Evolutionary conservation across 2,113 vertebrate species (phyloP), one percentile per base, ranked within the genome.

Genomic region (Clarias macrocephalus): DNA sequence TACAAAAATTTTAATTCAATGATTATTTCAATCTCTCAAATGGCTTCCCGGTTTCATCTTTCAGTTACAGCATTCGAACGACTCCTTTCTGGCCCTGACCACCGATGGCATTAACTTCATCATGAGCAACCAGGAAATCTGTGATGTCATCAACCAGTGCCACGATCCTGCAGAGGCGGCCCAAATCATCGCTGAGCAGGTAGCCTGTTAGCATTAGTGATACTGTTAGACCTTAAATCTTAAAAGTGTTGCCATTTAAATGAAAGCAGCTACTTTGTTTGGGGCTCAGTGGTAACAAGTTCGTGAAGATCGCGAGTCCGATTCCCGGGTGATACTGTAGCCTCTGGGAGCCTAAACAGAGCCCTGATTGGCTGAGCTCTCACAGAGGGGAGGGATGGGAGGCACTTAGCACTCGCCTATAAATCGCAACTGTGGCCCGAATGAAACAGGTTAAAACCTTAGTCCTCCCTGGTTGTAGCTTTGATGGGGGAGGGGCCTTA

Each of bases 31-130:
- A 48, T 28, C 28, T 77, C 15, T 79, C 25, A 56, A 63, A 65
- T 54, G 63, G n/a, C 52, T 3, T 37, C 86, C 23, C 83, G 54
- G 12, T 37, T 54, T 62, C 21, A 11, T 82, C 13, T 57, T 37
- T 25, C 65, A 99, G 98, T 62, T 99, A 63, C 96, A 97, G 8
- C 97, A 98, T 0, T 95, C 94, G 0, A 94, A 97, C 0, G 98
- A 99, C 90, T 93, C 97, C 13, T 99, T 99, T 92, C 94, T 99
- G 91, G 97, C 96, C 13, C 97, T 99, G 91, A 99, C 97, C 52
- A 99, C 98, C 0, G 98, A 99, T 0, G 98, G 98, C 33, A 93
- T 99, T 81, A 99, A 99, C 95, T 99, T 99, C 92, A 99, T 98
- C 16, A 97, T 99, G 93, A 99, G 98, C 87, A 99, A 98, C 87